phyloP scores from a whole-genome alignment of 1,140 invertebrate species.

The Meloidogyne exigua region DNA sequence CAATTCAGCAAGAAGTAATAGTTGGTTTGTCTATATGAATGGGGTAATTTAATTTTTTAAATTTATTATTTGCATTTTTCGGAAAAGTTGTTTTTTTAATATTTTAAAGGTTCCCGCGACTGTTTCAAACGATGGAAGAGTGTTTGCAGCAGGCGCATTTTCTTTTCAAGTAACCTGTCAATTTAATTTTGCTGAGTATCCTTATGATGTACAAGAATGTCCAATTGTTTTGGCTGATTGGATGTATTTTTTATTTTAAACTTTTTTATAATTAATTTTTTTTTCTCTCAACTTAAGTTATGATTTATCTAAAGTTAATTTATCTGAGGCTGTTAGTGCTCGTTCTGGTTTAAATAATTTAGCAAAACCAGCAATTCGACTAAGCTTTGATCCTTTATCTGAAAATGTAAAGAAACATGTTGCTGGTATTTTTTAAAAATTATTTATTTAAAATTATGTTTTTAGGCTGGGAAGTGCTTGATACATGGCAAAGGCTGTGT shows the following conservation, averaged over 20 bases:
- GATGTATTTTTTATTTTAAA: conserved; percentile 36
- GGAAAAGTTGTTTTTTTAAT: neutral
- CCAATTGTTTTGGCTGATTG: conserved; percentile 64
- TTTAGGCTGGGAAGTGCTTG: conserved; percentile 56
- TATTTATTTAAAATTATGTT: conserved; percentile 15
- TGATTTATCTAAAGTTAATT: conserved; percentile 58
- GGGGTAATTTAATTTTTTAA: conserved; percentile 24
- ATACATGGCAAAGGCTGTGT: conserved; percentile 56
- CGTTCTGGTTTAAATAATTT: conserved; percentile 8
- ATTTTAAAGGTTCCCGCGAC: conserved; percentile 46
- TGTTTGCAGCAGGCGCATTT: conserved; percentile 52
- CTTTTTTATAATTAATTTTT: neutral
- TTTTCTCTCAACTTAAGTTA: too few relatives aligned
- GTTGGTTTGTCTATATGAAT: conserved; percentile 60
- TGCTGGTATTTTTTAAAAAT: conserved; percentile 33
- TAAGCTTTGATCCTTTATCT: conserved; percentile 56
- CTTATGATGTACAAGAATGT: conserved; percentile 57
- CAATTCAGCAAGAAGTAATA: conserved; percentile 55
- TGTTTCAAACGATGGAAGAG: conserved; percentile 44
- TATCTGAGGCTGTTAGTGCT: conserved; percentile 37
- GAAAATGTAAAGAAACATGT: conserved; percentile 52
- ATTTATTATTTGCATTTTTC: too few relatives aligned
- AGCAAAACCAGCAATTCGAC: conserved; percentile 49
- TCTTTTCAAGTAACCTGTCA: conserved; percentile 58
- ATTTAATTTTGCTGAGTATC: conserved; percentile 58